Base-by-base conservation (phyloP, 64 coral and sea anemone genomes). In the Pocillopora verrucosa region DNA sequence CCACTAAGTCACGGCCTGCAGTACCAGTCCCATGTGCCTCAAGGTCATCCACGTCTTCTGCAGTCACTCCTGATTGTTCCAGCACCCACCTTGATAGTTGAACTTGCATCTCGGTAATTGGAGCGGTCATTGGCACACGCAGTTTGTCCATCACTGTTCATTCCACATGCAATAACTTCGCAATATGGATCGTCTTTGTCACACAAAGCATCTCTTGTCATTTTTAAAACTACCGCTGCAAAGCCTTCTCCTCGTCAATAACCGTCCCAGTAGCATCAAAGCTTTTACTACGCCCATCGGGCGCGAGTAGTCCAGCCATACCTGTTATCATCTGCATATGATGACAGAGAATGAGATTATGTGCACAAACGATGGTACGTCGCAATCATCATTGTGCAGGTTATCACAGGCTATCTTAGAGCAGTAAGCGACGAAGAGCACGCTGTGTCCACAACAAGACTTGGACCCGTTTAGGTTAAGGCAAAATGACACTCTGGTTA, bases 11-110 rank as follows among this genome's bases (percentile, higher is more conserved):
- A 11, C 87, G 87, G 67, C 89, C 76, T 25, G 92, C 92, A 10
- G 92, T 93, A 58, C 92, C 92, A 56, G 92, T 93, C 25, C 92
- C 92, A 76, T 93, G 92, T 13, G 92, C 92, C 74, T 93, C 92
- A 11, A 93, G 14, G 81, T 89, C 89, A 58, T 84, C 79, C 9
- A 93, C 73, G 58, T 93, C 87, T 63, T 82, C 82, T 5, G 92
- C 17, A 75, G 19, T 57, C 10, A 93, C 20, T 67, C 92, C 79
- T 70, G 92, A 89, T 61, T 70, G 60, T 51, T 89, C 79, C 1
- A 93, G 37, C 38, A 93, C 93, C 25, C 13, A 74, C 68, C 34
- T 73, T 20, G 78, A 93, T n/a, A 93, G 59, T 83, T 93, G 73
- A 72, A 86, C 87, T 61, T 93, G 92, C 9, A 36, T 89, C 30